These are phyloP conservation scores for Anastrepha obliqua DNA, from an alignment of 1,140 invertebrate species.

Conservation along the genomic window DNA sequence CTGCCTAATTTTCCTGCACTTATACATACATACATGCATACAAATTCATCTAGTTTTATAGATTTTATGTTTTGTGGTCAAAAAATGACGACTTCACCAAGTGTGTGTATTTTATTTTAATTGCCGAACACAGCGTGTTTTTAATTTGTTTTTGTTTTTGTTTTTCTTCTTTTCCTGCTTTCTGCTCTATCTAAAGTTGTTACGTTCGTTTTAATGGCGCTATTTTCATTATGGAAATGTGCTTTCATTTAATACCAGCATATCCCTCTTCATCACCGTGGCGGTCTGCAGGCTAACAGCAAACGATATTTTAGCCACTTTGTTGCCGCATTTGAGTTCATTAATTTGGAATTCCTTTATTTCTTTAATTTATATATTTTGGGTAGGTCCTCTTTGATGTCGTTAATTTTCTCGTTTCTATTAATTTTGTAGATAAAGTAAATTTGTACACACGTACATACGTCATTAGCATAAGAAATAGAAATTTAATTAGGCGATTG, in stretches of 20 bases:
- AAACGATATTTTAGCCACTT: constrained; percentile 26
- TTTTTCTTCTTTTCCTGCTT: not conserved
- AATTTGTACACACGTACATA: not conserved
- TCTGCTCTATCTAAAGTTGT: constrained; percentile 72
- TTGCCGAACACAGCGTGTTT: constrained; percentile 70
- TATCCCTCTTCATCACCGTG: not conserved
- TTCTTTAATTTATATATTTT: constrained; percentile 35
- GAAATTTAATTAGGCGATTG: constrained; percentile 49
- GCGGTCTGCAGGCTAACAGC: not conserved
- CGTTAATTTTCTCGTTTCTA: constrained; percentile 53
- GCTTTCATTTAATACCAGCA: constrained; percentile 48
- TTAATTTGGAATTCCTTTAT: constrained; percentile 18
- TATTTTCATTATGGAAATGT: constrained; percentile 74
- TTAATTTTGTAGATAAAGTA: constrained; percentile 50
- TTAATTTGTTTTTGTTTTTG: constrained; percentile 58
- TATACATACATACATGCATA: constrained; percentile 3
- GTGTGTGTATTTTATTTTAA: constrained; percentile 62
- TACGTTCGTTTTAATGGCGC: constrained; percentile 72
- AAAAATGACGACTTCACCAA: constrained; percentile 46
- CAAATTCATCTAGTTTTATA: constrained; percentile 32
- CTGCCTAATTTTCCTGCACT: constrained; percentile 11
- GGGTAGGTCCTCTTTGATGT: constrained; percentile 47
- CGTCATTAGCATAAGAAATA: constrained; percentile 71
- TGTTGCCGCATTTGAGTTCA: not conserved
- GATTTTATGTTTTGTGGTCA: constrained; percentile 50